phyloP scores from a whole-genome alignment of 2,113 vertebrate genomes.

The Thamnaconus septentrionalis region DNA sequence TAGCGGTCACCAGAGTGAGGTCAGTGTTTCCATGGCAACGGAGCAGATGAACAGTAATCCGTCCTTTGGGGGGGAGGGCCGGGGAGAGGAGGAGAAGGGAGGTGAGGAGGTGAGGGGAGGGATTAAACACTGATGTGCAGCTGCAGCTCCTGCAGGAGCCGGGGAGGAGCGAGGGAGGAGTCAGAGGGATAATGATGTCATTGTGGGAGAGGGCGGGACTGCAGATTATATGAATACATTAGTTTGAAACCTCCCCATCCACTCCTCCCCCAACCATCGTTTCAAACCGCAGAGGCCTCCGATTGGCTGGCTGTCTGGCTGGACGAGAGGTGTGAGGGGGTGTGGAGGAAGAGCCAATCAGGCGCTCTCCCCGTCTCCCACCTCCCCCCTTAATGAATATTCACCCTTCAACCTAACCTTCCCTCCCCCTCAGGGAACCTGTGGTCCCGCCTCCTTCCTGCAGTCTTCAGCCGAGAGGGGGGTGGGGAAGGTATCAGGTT shows the following conservation, averaged over 20 bases:
- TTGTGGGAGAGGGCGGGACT: neutral
- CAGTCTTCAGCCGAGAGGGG: too few relatives aligned
- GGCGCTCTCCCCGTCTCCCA: neutral
- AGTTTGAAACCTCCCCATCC: constrained; percentile 24
- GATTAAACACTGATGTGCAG: too few relatives aligned
- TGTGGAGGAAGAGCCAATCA: constrained; percentile 38
- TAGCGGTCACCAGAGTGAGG: constrained; percentile 45
- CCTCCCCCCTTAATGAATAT: constrained; percentile 27
- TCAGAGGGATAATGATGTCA: neutral
- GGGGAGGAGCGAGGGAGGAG: constrained; percentile 17
- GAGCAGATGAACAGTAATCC: constrained; percentile 74
- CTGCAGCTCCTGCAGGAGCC: constrained; percentile 6
- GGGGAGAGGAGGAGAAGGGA: too few relatives aligned
- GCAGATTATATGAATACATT: constrained; percentile 2
- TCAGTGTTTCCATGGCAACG: constrained; percentile 76
- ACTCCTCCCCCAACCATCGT: neutral
- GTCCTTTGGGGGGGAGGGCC: constrained; percentile 23
- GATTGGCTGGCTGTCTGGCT: constrained; percentile 38
- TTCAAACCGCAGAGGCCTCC: constrained; percentile 10
- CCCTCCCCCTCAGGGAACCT: neutral
- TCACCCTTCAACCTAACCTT: neutral
- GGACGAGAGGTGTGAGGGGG: constrained; percentile 15
- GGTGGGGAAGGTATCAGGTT: too few relatives aligned
- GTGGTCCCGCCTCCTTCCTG: neutral
- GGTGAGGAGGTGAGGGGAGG: too few relatives aligned